Conservation (phyloP, 2,888 invertebrate species). For the Eristalis intricaria region DNA sequence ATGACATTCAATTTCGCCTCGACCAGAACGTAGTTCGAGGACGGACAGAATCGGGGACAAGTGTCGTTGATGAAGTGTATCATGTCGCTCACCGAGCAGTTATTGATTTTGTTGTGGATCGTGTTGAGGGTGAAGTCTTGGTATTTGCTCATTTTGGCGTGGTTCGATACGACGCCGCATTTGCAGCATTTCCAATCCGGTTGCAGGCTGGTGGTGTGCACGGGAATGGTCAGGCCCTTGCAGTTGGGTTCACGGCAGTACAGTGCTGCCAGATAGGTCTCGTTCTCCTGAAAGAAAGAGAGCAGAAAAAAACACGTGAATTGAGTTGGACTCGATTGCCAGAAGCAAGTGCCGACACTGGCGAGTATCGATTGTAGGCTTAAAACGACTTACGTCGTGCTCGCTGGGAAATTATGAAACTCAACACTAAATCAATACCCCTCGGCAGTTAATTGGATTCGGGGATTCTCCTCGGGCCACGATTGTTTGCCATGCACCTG, state of each 20-base stretch:
- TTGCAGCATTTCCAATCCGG: slow-evolving; percentile 86
- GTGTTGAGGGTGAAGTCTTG: slow-evolving; percentile 79
- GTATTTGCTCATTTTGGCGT: slow-evolving; percentile 78
- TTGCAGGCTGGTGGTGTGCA: slow-evolving; percentile 84
- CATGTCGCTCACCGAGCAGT: slow-evolving; percentile 78
- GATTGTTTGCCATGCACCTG: neutral
- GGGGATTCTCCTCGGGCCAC: neutral
- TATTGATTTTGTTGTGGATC: slow-evolving; percentile 79
- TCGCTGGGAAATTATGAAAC: slow-evolving; percentile 30
- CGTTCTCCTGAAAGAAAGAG: slow-evolving; percentile 77
- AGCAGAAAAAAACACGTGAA: neutral
- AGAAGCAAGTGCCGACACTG: neutral
- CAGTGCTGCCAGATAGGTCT: slow-evolving; percentile 79
- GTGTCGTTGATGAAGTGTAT: slow-evolving; percentile 79
- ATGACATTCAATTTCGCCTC: slow-evolving; percentile 81
- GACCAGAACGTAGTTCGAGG: slow-evolving; percentile 79
- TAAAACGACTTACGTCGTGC: neutral
- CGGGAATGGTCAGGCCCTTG: slow-evolving; percentile 82
- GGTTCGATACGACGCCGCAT: slow-evolving; percentile 82
- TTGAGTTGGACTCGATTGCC: neutral
- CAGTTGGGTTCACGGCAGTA: slow-evolving; percentile 82
- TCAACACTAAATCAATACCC: slow-evolving; percentile 28
- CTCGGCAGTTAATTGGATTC: slow-evolving; percentile 29
- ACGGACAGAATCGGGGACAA: slow-evolving; percentile 79
- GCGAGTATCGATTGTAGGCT: slow-evolving; percentile 13